These are phyloP conservation scores for Corbicula japonica DNA, from an alignment of 2,888 invertebrate species.

Conservation along the genomic window DNA sequence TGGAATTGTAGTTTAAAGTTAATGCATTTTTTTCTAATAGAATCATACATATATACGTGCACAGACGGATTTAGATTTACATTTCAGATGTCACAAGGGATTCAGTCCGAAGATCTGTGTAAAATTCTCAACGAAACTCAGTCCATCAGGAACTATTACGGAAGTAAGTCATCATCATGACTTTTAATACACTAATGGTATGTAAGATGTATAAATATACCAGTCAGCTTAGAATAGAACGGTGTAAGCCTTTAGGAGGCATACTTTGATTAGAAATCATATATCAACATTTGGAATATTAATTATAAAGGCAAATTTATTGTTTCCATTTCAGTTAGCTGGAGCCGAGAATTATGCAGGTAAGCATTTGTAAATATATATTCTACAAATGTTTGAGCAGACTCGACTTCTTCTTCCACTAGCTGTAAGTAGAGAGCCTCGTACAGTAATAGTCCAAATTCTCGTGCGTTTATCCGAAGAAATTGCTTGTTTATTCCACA, in stretches of 20 bases:
- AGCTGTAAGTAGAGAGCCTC: too few species aligned
- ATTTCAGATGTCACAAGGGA: slow-evolving; percentile 56
- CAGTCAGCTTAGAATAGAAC: neutral
- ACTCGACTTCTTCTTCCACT: too few species aligned
- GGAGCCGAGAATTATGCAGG: slow-evolving; percentile 81
- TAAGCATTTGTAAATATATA: slow-evolving; percentile 41
- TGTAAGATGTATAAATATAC: neutral
- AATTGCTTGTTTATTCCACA: too few species aligned
- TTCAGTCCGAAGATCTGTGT: slow-evolving; percentile 78
- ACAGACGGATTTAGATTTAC: too few species aligned
- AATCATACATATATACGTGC: too few species aligned
- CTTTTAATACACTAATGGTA: neutral
- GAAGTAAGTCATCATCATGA: slow-evolving; percentile 67
- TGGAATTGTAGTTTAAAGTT: too few species aligned
- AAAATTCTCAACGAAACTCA: slow-evolving; percentile 77
- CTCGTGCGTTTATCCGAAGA: too few species aligned
- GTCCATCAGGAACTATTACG: slow-evolving; percentile 73
- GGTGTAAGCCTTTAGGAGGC: neutral
- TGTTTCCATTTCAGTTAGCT: slow-evolving; percentile 72
- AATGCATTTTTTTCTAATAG: too few species aligned
- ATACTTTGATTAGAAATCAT: neutral
- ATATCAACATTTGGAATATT: neutral
- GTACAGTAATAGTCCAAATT: too few species aligned
- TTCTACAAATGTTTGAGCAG: neutral
- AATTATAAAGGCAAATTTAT: neutral